These are phyloP conservation scores for Chloropsis cyanopogon DNA, from an alignment of 2,113 vertebrate species.

Conservation along the genomic window DNA sequence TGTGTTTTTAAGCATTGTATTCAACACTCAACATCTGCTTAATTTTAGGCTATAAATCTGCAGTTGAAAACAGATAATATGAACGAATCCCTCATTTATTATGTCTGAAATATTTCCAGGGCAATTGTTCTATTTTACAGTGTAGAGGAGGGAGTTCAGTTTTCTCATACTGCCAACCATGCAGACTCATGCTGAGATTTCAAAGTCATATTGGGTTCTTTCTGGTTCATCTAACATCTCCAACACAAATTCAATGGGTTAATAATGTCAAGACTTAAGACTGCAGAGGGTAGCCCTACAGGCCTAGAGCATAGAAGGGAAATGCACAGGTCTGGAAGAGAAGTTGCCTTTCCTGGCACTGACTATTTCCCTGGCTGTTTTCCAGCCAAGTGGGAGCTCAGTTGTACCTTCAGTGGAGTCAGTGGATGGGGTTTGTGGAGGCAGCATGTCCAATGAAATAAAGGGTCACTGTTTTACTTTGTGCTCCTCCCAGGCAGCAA, in stretches of 20 bases:
- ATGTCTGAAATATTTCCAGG: slow-evolving; percentile 26
- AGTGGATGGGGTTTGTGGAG: not conserved
- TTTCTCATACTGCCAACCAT: not conserved
- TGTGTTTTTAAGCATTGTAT: slow-evolving; percentile 33
- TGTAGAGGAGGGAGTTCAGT: not conserved
- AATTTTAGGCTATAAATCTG: slow-evolving; percentile 35
- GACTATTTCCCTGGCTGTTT: not conserved
- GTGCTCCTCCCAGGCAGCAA: not conserved
- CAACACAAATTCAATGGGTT: not conserved
- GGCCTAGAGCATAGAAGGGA: not conserved
- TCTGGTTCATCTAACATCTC: not conserved
- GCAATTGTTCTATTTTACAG: slow-evolving; percentile 12
- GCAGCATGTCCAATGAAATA: not conserved
- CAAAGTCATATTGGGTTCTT: not conserved
- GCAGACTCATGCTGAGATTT: not conserved
- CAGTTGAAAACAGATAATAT: not conserved
- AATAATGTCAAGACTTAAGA: not conserved
- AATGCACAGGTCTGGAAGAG: not conserved
- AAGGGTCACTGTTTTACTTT: not conserved
- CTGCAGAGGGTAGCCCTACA: not conserved
- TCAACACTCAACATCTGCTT: slow-evolving; percentile 9
- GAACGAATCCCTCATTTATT: slow-evolving; percentile 1
- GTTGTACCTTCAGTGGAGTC: not conserved
- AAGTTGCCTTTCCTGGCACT: not conserved
- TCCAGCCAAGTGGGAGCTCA: not conserved